Conservation (phyloP, 2,888 invertebrate genomes). For the Branchipolynoe longqiensis region DNA sequence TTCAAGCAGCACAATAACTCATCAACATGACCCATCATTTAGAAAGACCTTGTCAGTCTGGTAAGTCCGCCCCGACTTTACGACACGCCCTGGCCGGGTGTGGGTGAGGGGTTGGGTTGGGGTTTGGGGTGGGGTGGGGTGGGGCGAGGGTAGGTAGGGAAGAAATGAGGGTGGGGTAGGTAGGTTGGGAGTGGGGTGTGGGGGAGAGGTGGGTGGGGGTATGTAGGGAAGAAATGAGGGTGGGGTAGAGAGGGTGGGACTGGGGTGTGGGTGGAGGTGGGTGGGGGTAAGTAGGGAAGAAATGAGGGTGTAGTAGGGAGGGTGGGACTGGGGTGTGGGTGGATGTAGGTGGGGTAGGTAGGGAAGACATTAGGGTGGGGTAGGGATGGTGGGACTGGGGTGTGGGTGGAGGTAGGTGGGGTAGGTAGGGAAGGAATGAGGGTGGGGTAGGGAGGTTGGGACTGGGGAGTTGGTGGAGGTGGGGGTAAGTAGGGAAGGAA, state of each 20-base stretch:
- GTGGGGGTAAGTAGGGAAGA: not conserved
- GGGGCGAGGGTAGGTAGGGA: not conserved
- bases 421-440: not conserved
- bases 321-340: not conserved
- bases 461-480: not conserved
- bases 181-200: not conserved
- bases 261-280: not conserved
- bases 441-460: not conserved
- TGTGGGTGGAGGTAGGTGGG: not conserved
- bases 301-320: not conserved
- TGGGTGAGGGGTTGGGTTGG: not conserved
- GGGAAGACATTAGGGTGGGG: not conserved
- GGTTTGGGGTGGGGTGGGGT: not conserved
- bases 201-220: not conserved
- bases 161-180: not conserved
- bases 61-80: conserved; percentile 29
- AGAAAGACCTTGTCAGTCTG: conserved; percentile 22
- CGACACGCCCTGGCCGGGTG: conserved; percentile 9
- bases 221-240: not conserved
- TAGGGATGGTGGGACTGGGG: not conserved
- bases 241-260: not conserved
- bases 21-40: conserved; percentile 18
- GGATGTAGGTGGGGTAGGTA: not conserved
- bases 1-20: conserved; percentile 1
- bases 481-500: not conserved